These are phyloP conservation scores for Leptopterna dolabrata DNA, from an alignment of 2,888 invertebrate genomes.

Conservation along the genomic window DNA sequence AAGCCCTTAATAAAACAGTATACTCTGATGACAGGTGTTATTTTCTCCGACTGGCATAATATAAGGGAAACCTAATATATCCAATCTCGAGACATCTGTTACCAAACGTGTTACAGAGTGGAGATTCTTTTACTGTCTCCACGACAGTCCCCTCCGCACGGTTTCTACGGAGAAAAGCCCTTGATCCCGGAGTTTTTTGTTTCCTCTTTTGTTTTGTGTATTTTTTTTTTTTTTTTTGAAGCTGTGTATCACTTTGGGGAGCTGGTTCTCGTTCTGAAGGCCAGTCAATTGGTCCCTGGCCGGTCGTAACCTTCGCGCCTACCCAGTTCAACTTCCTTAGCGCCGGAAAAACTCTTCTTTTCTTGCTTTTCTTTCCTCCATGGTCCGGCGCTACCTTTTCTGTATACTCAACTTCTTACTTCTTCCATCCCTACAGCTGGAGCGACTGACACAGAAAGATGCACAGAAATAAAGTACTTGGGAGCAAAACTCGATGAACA, in stretches of 20 bases:
- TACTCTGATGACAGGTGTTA: slow-evolving; percentile 37
- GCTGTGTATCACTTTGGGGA: slow-evolving; percentile 32
- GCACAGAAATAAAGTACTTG: too few species aligned
- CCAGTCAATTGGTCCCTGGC: slow-evolving; percentile 24
- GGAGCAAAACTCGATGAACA: too few species aligned
- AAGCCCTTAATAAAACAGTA: slow-evolving; percentile 13
- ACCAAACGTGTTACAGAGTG: slow-evolving; percentile 20
- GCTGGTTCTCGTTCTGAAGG: not conserved
- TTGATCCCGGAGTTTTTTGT: not conserved
- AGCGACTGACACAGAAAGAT: too few species aligned
- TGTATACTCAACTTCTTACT: too few species aligned
- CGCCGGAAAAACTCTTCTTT: not conserved
- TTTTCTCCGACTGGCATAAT: slow-evolving; percentile 21
- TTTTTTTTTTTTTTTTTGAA: slow-evolving; percentile 9
- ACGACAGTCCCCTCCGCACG: not conserved
- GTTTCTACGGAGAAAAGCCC: not conserved
- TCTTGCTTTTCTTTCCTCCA: not conserved
- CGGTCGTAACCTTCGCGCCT: slow-evolving; percentile 22
- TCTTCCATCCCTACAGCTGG: too few species aligned
- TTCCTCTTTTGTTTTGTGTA: too few species aligned
- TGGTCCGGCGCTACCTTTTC: not conserved
- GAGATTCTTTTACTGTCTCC: slow-evolving; percentile 36
- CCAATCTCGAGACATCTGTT: slow-evolving; percentile 47
- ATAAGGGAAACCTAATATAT: slow-evolving; percentile 37
- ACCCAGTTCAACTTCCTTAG: not conserved